These are phyloP conservation scores for Lepilemur ruficaudatus DNA, from an alignment of 2,797 vertebrate genomes.

Conservation along the genomic window DNA sequence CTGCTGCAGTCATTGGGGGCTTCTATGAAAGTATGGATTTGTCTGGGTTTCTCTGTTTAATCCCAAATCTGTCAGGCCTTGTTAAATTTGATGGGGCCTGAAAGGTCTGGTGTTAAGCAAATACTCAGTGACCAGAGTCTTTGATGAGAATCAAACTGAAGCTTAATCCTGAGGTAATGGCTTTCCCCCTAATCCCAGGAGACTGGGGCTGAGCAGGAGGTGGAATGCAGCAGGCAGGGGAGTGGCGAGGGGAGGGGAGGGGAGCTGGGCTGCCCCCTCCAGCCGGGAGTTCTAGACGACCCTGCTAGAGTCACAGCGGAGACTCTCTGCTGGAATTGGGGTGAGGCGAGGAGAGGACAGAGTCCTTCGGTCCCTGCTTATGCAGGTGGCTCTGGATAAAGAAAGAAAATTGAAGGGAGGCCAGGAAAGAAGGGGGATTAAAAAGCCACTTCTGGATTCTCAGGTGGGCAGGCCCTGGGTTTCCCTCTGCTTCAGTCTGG, in stretches of 20 bases:
- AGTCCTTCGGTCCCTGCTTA: background rate
- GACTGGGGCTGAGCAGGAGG: background rate
- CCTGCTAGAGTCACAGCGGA: background rate
- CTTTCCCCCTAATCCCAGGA: conserved; percentile 66
- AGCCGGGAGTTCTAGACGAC: background rate
- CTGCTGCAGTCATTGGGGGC: conserved; percentile 50
- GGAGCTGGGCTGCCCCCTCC: background rate
- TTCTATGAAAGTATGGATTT: conserved; percentile 78
- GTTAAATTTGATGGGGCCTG: conserved; percentile 81
- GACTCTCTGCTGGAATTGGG: background rate
- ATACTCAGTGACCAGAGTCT: conserved; percentile 78
- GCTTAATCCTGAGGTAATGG: conserved; percentile 78
- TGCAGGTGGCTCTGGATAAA: background rate
- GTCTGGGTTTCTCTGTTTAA: conserved; percentile 82
- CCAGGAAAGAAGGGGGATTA: background rate
- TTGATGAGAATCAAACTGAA: conserved; percentile 79
- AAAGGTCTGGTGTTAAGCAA: conserved; percentile 84
- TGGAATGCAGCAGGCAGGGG: background rate
- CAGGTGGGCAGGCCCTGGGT: background rate
- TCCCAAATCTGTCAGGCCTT: conserved; percentile 80
- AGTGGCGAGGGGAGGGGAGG: background rate
- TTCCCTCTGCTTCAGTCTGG: background rate
- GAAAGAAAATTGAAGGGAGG: background rate
- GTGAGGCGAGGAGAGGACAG: background rate
- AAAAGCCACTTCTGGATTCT: background rate